These are phyloP conservation scores for Sinocyclocheilus anophthalmus DNA, from an alignment of 2,113 vertebrate genomes.

Conservation along the genomic window DNA sequence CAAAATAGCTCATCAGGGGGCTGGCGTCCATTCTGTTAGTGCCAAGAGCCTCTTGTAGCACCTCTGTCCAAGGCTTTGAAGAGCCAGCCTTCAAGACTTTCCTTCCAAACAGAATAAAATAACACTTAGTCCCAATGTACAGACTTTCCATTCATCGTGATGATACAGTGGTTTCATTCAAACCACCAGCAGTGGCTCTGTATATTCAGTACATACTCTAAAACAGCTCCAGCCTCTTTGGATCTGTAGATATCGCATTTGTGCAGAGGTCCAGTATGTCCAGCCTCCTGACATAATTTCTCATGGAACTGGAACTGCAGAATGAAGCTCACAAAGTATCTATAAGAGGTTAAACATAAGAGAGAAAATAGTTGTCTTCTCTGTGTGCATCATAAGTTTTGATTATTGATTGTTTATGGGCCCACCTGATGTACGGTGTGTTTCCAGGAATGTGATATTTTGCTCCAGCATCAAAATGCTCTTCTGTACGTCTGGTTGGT, in stretches of 20 bases:
- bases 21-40: conserved; percentile 76
- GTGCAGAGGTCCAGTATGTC: conserved; percentile 81
- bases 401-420: neutral
- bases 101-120: conserved; percentile 67
- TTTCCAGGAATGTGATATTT: conserved; percentile 93
- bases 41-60: conserved; percentile 81
- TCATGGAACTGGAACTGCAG: conserved; percentile 97
- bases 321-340: conserved; percentile 97
- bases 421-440: conserved; percentile 96
- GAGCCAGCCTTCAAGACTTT: conserved; percentile 81
- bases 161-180: neutral
- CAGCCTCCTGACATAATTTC: conserved; percentile 85
- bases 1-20: conserved; percentile 87
- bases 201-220: conserved; percentile 77
- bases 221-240: conserved; percentile 78
- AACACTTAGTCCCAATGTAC: neutral
- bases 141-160: neutral
- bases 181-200: neutral
- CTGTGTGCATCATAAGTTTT: neutral
- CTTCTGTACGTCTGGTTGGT: conserved; percentile 80
- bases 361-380: neutral
- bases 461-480: conserved; percentile 90
- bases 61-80: conserved; percentile 82
- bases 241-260: conserved; percentile 93
- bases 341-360: conserved; percentile 55